Evolutionary conservation across 2,113 vertebrate genomes (phyloP).

Genomic region (Podiceps cristatus): DNA sequence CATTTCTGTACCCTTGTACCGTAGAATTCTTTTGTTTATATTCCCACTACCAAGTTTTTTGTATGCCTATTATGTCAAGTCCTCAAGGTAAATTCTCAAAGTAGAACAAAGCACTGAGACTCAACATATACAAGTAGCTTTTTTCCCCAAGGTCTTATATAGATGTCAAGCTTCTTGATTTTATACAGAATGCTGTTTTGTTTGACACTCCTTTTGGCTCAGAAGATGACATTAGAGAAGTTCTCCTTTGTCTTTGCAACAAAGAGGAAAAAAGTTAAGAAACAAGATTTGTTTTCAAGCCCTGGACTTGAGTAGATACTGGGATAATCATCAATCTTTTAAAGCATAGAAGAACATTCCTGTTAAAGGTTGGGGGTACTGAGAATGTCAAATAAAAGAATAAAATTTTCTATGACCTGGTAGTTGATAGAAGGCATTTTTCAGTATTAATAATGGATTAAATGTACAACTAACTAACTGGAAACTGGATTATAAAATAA

Average conservation of each 20-base stretch:
- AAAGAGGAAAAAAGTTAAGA: not conserved
- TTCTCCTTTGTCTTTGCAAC: not conserved
- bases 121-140: not conserved
- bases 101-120: not conserved
- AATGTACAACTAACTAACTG: not conserved
- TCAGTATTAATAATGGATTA: not conserved
- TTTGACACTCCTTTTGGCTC: constrained; percentile 19
- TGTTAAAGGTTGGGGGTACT: not conserved
- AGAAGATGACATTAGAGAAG: not conserved
- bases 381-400: not conserved
- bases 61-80: not conserved
- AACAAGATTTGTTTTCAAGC: not conserved
- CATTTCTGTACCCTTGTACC: not conserved
- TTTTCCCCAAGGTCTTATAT: not conserved
- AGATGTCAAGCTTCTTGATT: not conserved
- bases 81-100: constrained; percentile 18
- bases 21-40: not conserved
- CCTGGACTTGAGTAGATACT: not conserved
- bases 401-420: not conserved
- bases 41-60: not conserved
- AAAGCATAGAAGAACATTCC: not conserved
- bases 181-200: not conserved
- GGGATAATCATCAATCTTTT: not conserved
- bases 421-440: not conserved
- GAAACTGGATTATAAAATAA: not conserved